phyloP scores from a whole-genome alignment of 2,888 invertebrate genomes.

The Meghimatium bilineatum region DNA sequence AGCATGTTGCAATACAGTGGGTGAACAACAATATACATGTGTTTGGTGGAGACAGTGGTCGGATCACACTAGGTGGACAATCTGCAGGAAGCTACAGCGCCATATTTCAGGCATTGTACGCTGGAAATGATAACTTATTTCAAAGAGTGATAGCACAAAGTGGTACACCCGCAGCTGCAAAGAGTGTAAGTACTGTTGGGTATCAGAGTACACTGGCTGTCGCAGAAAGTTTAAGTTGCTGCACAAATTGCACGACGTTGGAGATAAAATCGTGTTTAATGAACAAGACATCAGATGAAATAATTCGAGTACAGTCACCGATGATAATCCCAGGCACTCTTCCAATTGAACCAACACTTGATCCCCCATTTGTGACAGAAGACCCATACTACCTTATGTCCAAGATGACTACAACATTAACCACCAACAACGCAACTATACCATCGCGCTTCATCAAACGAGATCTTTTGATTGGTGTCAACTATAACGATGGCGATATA shows the following conservation, averaged over 20 bases:
- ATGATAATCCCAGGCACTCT: slow-evolving; percentile 7
- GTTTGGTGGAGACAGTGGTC: slow-evolving; percentile 33
- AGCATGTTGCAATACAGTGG: slow-evolving; percentile 30
- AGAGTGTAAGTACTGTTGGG: neutral
- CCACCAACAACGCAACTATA: neutral
- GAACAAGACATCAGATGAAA: neutral
- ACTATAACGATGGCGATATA: slow-evolving; percentile 32
- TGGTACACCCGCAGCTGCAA: neutral
- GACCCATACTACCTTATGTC: slow-evolving; percentile 6
- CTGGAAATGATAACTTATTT: slow-evolving; percentile 8
- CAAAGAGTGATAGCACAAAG: slow-evolving; percentile 36
- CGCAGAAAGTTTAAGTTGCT: neutral
- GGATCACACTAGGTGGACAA: slow-evolving; percentile 29
- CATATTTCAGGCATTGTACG: slow-evolving; percentile 18
- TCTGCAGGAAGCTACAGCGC: slow-evolving; percentile 36
- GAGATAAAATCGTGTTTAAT: slow-evolving; percentile 15
- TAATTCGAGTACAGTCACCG: neutral
- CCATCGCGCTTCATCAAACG: neutral
- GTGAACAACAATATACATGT: slow-evolving; percentile 6
- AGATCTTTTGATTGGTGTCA: slow-evolving; percentile 15
- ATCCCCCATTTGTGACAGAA: neutral
- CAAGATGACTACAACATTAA: neutral
- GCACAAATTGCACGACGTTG: neutral
- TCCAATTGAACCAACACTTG: slow-evolving; percentile 9
- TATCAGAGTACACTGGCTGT: slow-evolving; percentile 3